Conservation (phyloP, 2,888 invertebrate genomes). For the Tachina fera region DNA sequence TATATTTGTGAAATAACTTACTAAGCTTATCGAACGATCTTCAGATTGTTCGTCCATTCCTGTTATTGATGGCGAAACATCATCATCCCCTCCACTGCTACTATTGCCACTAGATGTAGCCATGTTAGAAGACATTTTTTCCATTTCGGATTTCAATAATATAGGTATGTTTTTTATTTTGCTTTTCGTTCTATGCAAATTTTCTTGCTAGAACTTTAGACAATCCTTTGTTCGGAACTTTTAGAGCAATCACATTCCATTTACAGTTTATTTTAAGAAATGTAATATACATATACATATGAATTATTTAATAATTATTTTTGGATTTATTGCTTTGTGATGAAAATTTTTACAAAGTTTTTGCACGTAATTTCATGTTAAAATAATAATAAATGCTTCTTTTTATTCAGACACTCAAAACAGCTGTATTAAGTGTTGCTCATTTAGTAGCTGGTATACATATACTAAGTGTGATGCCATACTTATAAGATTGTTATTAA, state of each 20-base stretch:
- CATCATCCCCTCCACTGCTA: slow-evolving; percentile 62
- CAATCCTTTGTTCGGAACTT: neutral
- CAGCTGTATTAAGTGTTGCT: neutral
- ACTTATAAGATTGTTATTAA: too few species aligned
- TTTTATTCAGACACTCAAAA: neutral
- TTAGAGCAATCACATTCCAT: slow-evolving; percentile 3
- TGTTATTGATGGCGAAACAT: slow-evolving; percentile 39
- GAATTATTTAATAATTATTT: neutral
- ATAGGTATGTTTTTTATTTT: neutral
- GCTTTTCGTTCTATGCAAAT: neutral
- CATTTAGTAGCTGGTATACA: neutral
- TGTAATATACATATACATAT: neutral
- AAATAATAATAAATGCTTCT: slow-evolving; percentile 32
- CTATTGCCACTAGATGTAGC: slow-evolving; percentile 52
- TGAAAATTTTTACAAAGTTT: neutral
- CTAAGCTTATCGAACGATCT: slow-evolving; percentile 71
- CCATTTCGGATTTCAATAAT: slow-evolving; percentile 20
- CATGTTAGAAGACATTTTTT: slow-evolving; percentile 53
- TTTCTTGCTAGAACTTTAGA: neutral
- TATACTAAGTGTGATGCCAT: too few species aligned
- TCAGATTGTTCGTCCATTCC: slow-evolving; percentile 68
- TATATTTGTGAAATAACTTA: slow-evolving; percentile 26
- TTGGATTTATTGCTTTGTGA: neutral
- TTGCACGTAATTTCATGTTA: slow-evolving; percentile 1
- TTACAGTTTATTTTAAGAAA: neutral